A percentile compares a stretch with the other conserved stretches of the same genome.
Evolutionary conservation across 2,797 vertebrate genomes (phyloP).

Genomic region (Cottoperca gobio): DNA sequence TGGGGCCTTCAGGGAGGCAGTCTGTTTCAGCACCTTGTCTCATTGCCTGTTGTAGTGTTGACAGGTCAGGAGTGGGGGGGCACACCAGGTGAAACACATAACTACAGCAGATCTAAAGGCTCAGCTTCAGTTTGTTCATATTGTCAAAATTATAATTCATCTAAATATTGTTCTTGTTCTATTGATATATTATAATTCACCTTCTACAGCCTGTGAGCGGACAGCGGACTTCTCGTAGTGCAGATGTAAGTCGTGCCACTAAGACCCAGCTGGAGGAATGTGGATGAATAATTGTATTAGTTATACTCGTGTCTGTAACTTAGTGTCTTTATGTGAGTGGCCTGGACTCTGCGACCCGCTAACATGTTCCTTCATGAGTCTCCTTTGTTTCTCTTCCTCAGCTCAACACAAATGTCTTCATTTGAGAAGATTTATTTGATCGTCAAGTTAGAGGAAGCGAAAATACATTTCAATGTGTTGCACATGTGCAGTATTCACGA

Average conservation of each 20-base stretch:
- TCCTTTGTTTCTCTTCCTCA: not conserved
- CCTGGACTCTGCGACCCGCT: not conserved
- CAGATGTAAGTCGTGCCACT: not conserved
- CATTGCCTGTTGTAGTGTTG: constrained; percentile 77
- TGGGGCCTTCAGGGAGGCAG: constrained; percentile 64
- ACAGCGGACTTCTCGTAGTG: not conserved
- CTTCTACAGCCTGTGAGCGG: not conserved
- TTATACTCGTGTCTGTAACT: not conserved
- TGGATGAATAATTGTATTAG: not conserved
- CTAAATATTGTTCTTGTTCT: not conserved
- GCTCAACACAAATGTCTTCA: not conserved
- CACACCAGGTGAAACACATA: constrained; percentile 35
- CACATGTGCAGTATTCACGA: not conserved
- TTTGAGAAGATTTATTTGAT: not conserved
- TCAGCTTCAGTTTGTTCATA: not conserved
- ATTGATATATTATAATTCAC: too few relatives aligned
- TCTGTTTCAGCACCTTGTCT: constrained; percentile 85
- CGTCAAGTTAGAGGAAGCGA: not conserved
- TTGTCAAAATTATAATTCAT: not conserved
- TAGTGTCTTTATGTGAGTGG: not conserved
- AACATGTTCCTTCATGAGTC: not conserved
- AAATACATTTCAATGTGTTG: not conserved
- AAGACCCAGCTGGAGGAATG: not conserved
- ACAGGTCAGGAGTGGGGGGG: constrained; percentile 71
- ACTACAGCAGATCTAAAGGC: constrained; percentile 12